These are phyloP conservation scores for Trissolcus japonicus DNA, from an alignment of 2,888 invertebrate species.

Conservation along the genomic window DNA sequence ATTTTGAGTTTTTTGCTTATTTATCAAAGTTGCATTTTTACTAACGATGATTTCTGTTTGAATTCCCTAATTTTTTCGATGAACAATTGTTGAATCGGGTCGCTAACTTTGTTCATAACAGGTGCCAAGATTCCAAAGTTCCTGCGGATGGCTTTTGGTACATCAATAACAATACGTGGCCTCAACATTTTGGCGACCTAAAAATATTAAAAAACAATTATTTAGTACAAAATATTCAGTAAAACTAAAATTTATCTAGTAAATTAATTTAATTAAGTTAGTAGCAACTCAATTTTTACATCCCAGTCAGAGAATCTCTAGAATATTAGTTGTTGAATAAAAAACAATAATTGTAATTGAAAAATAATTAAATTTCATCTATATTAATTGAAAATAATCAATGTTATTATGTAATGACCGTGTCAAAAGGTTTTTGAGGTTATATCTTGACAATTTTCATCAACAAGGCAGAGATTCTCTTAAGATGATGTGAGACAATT, in stretches of 20 bases:
- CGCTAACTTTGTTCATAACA: slow-evolving; percentile 83
- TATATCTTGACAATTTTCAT: slow-evolving; percentile 1
- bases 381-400: not conserved
- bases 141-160: slow-evolving; percentile 75
- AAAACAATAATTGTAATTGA: not conserved
- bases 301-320: too few species aligned
- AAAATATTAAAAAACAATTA: too few species aligned
- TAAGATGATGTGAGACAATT: not conserved
- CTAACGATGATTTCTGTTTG: slow-evolving; percentile 90
- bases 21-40: slow-evolving; percentile 57
- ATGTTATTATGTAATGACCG: slow-evolving; percentile 26
- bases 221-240: not conserved
- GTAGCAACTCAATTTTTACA: too few species aligned
- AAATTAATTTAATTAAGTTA: too few species aligned
- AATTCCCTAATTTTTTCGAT: slow-evolving; percentile 94
- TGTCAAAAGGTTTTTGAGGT: slow-evolving; percentile 21
- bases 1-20: not conserved
- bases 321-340: too few species aligned
- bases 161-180: slow-evolving; percentile 59
- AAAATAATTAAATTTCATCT: not conserved
- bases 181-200: slow-evolving; percentile 66
- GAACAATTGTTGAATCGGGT: slow-evolving; percentile 96
- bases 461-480: not conserved
- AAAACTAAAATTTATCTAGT: not conserved
- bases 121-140: slow-evolving; percentile 86